Evolutionary conservation across 2,888 invertebrate genomes (phyloP).

Genomic region (Lithophane socia): DNA sequence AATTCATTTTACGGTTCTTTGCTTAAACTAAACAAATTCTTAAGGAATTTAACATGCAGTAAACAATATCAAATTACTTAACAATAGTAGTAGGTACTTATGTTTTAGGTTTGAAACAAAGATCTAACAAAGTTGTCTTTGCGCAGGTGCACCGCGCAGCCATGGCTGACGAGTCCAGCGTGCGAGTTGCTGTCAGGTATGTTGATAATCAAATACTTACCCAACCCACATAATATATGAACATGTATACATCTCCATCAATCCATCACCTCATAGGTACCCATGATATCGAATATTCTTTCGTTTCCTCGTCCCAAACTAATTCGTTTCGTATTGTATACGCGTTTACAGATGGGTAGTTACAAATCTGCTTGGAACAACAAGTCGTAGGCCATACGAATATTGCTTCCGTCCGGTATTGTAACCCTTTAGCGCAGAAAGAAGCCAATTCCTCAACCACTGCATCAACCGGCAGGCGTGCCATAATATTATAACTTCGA

Average conservation of each 20-base stretch:
- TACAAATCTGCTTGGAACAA: neutral
- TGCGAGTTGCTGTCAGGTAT: conserved; percentile 93
- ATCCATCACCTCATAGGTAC: neutral
- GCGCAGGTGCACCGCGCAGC: conserved; percentile 78
- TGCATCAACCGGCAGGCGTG: neutral
- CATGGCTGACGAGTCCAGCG: conserved; percentile 92
- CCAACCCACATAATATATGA: neutral
- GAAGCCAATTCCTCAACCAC: neutral
- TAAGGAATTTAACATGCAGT: too few relatives aligned
- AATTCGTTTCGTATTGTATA: neutral
- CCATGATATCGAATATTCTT: neutral
- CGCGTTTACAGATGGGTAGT: neutral
- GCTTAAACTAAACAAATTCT: neutral
- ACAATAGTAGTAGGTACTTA: neutral
- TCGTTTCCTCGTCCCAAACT: neutral
- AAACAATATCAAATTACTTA: neutral
- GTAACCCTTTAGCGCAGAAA: neutral
- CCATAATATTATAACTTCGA: too few relatives aligned
- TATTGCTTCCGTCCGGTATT: neutral
- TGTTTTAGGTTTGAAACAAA: conserved; percentile 13
- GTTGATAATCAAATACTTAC: conserved; percentile 35
- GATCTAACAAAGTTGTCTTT: conserved; percentile 54
- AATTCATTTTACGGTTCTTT: neutral
- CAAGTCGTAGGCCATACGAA: neutral
- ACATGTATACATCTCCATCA: neutral